Percentiles rank a stretch among this genome's conserved stretches.
Conservation (phyloP, 2,888 invertebrate genomes). For the Rhingia campestris region DNA sequence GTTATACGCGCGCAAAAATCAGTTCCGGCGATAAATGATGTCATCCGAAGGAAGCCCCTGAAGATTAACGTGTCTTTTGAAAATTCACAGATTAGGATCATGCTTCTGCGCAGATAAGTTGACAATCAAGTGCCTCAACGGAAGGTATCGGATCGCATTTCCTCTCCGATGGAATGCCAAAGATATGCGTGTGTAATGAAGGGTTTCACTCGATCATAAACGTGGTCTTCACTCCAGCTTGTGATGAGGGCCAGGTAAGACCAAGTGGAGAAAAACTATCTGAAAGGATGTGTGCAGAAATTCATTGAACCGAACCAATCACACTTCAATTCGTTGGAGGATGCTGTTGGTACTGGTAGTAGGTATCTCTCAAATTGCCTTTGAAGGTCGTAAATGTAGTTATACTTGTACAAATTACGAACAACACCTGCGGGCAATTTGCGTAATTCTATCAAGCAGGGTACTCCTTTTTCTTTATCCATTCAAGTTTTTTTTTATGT, state of each 20-base stretch:
- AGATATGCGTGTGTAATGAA: slow-evolving; percentile 39
- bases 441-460: slow-evolving; percentile 27
- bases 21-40: slow-evolving; percentile 70
- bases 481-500: too few species aligned
- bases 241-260: not conserved
- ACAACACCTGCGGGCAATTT: slow-evolving; percentile 63
- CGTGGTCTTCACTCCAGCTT: not conserved
- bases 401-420: slow-evolving; percentile 30
- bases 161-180: slow-evolving; percentile 45
- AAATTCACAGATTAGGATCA: slow-evolving; percentile 35
- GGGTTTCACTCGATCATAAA: slow-evolving; percentile 48
- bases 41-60: slow-evolving; percentile 67
- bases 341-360: slow-evolving; percentile 7
- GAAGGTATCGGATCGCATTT: slow-evolving; percentile 55
- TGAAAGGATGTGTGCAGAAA: slow-evolving; percentile 57
- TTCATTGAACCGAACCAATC: slow-evolving; percentile 48
- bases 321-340: slow-evolving; percentile 17
- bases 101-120: slow-evolving; percentile 35
- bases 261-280: slow-evolving; percentile 30
- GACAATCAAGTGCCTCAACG: slow-evolving; percentile 41
- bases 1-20: slow-evolving; percentile 59
- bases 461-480: not conserved
- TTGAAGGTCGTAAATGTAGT: slow-evolving; percentile 48
- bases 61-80: slow-evolving; percentile 20
- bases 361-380: slow-evolving; percentile 16